phyloP scores from a whole-genome alignment of 2,888 invertebrate species.

The Tenodera sinensis region DNA sequence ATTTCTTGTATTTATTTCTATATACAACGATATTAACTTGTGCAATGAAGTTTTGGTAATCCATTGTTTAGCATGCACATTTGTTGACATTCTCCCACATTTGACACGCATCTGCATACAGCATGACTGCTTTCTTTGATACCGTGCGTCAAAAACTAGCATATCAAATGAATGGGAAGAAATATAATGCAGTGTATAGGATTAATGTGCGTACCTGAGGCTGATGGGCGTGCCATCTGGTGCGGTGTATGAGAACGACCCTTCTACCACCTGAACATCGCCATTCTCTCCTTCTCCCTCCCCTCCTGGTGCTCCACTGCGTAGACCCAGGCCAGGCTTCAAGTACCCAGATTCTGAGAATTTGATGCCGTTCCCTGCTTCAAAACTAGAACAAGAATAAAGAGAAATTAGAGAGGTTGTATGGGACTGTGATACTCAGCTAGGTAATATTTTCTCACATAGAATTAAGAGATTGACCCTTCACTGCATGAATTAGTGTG shows the following conservation, averaged over 20 bases:
- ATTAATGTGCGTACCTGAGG: constrained; percentile 19
- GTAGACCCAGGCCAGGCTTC: neutral
- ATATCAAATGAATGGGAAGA: neutral
- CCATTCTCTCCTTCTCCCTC: neutral
- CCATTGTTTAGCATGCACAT: too few relatives aligned
- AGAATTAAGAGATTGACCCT: too few relatives aligned
- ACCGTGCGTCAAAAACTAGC: neutral
- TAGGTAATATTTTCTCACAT: neutral
- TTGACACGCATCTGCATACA: neutral
- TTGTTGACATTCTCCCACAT: neutral
- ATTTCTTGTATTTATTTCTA: too few relatives aligned
- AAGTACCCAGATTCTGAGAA: constrained; percentile 28
- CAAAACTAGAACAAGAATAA: constrained; percentile 31
- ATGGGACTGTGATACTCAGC: neutral
- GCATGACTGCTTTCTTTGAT: neutral
- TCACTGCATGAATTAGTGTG: too few relatives aligned
- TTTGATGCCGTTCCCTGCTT: constrained; percentile 30
- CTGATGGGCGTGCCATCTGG: constrained; percentile 45
- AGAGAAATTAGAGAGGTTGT: neutral
- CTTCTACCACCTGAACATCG: constrained; percentile 39
- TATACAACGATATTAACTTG: too few relatives aligned
- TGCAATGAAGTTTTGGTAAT: too few relatives aligned
- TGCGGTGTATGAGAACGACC: constrained; percentile 74
- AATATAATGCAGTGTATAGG: neutral
- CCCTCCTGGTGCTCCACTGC: neutral